Base-by-base conservation (phyloP, 2,888 invertebrate species). In the Pheosia gnoma region DNA sequence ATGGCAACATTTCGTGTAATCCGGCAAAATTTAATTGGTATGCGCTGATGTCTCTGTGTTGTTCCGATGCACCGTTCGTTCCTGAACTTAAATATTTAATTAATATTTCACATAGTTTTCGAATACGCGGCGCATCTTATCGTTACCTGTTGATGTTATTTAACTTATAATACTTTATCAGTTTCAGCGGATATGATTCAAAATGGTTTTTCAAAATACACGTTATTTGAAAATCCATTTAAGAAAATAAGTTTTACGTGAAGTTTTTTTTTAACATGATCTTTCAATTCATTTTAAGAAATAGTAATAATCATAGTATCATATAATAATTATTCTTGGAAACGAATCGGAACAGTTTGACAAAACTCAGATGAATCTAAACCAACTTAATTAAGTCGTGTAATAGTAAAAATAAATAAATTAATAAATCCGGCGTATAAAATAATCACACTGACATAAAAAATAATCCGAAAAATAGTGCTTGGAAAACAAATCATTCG, bases 1-100 rank as follows among this genome's bases (percentile, higher is more conserved):
- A 67, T 88, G 80, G 91, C 89, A 91, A 91, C 91, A 92, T 87
- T 85, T 60, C 6, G 47, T 65, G 66, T 65, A 67, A 84, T 36
- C 64, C 71, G 62, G 68, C 79, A 62, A 74, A 70, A 69, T 72
- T 59, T 56, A 54, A 68, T 68, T 68, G 66, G 13, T 56, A 61
- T n/a, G 51, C 62, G 64, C 57, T 71, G 68, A 68, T 65, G 65
- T 64, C 60, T 43, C 52, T 47, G 52, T 37, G 47, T 63, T 62
- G 59, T 71, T 79, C 83, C 82, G 79, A 74, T 25, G 63, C 61
- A 7, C 9, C 43, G 5, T 57, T 5, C n/a, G 45, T 45, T 9
- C 45, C 4, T 10, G 45, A 10, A 2, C 10, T 10, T 11, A 8
- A 10, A 10, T 10, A 9, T 8, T 45, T 45, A 45, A 45, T 45